These are phyloP conservation scores for Eclectus roratus DNA, from an alignment of 2,113 vertebrate species.

Conservation along the genomic window DNA sequence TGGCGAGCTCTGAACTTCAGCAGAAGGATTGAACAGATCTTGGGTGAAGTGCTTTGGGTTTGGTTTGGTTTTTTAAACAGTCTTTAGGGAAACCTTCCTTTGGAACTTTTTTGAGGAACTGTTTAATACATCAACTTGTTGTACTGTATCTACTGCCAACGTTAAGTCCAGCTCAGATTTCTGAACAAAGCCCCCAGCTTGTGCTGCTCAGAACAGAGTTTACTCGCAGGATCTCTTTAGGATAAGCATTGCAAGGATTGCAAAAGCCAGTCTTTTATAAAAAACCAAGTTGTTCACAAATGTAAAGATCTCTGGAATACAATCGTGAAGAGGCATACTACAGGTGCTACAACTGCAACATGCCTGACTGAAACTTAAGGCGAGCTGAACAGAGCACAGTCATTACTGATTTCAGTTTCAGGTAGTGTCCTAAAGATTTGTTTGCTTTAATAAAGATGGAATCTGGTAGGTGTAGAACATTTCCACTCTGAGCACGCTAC, in stretches of 20 bases:
- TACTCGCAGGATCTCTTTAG: slow-evolving; percentile 62
- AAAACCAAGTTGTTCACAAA: background rate
- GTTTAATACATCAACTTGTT: slow-evolving; percentile 57
- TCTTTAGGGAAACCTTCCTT: slow-evolving; percentile 42
- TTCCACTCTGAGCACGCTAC: slow-evolving; percentile 81
- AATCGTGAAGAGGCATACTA: slow-evolving; percentile 7
- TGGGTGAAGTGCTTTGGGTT: slow-evolving; percentile 30
- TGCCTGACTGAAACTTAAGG: slow-evolving; percentile 15
- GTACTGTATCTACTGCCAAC: slow-evolving; percentile 75
- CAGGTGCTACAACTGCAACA: slow-evolving; percentile 38
- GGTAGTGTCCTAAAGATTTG: slow-evolving; percentile 11
- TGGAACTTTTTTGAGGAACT: slow-evolving; percentile 55
- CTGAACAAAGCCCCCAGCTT: slow-evolving; percentile 46
- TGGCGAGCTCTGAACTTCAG: background rate
- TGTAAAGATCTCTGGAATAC: background rate
- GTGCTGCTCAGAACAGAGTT: slow-evolving; percentile 85
- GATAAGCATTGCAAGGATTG: slow-evolving; percentile 54
- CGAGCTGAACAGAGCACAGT: background rate
- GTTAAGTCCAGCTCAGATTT: slow-evolving; percentile 57
- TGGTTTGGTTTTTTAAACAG: slow-evolving; percentile 41
- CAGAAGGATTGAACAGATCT: background rate
- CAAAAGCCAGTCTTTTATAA: slow-evolving; percentile 50
- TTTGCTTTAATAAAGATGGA: slow-evolving; percentile 68
- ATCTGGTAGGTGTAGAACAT: slow-evolving; percentile 77
- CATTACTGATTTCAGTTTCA: slow-evolving; percentile 3